These are phyloP conservation scores for Craniophora ligustri DNA, from an alignment of 2,888 invertebrate species.

Conservation along the genomic window DNA sequence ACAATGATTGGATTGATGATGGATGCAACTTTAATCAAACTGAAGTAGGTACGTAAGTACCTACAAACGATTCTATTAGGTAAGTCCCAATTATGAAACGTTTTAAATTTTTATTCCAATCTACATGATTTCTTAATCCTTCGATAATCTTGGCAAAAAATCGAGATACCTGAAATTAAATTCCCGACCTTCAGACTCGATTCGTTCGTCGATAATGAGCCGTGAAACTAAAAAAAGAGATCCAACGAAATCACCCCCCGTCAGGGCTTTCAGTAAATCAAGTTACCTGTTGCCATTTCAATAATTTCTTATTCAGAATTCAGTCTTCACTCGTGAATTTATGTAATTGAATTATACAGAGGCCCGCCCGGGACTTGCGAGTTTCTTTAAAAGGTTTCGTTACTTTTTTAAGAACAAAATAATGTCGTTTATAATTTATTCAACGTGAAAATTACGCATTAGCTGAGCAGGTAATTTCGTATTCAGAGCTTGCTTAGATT, in stretches of 20 bases:
- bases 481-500: conserved; percentile 26
- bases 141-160: background rate
- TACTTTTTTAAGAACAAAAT: conserved; percentile 45
- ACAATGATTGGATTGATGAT: too few relatives aligned
- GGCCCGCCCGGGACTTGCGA: conserved; percentile 35
- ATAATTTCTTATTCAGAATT: conserved; percentile 47
- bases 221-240: conserved; percentile 36
- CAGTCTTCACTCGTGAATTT: conserved; percentile 47
- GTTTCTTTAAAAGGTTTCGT: conserved; percentile 42
- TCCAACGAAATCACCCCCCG: conserved; percentile 10
- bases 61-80: background rate
- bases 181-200: conserved; percentile 15
- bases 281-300: conserved; percentile 54
- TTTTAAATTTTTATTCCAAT: background rate
- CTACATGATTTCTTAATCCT: background rate
- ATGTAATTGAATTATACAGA: conserved; percentile 49
- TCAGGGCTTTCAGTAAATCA: conserved; percentile 37
- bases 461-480: conserved; percentile 17
- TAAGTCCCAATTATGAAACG: background rate
- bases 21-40: background rate
- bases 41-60: background rate
- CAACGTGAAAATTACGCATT: conserved; percentile 32
- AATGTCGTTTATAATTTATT: conserved; percentile 45
- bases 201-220: conserved; percentile 24
- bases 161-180: conserved; percentile 1